Evolutionary conservation across 2,113 vertebrate species (phyloP).

Genomic region (Geococcyx californianus): DNA sequence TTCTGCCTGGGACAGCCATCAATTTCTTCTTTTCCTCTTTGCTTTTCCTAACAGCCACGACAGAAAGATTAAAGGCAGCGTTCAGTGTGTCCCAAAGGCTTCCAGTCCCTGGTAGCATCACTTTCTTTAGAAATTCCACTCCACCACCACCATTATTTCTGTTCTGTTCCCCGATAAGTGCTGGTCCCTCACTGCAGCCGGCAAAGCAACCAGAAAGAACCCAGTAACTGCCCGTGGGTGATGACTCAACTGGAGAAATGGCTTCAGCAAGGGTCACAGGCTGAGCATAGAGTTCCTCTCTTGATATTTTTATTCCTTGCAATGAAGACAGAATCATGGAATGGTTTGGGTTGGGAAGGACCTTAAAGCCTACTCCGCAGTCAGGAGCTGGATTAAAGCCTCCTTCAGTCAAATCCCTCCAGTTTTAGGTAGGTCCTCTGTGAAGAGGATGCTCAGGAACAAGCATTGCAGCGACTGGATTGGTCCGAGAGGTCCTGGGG

Average conservation of each 20-base stretch:
- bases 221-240: rapidly evolving
- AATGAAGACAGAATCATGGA: background rate
- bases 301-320: background rate
- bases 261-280: rapidly evolving
- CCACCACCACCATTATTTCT: rapidly evolving
- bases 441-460: background rate
- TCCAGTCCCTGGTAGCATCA: background rate
- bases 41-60: background rate
- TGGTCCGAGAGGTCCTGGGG: background rate
- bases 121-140: background rate
- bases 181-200: background rate
- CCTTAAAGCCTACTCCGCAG: background rate
- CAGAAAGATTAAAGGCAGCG: background rate
- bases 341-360: no score
- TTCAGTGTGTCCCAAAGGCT: background rate
- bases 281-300: rapidly evolving
- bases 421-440: background rate
- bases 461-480: background rate
- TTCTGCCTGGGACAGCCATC: background rate
- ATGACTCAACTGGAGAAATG: background rate
- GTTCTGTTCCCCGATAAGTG: background rate
- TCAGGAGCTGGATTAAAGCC: background rate
- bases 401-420: background rate
- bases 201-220: background rate
- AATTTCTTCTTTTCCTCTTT: background rate